These are phyloP conservation scores for Volucella zonaria DNA, from an alignment of 2,888 invertebrate genomes.

Conservation along the genomic window DNA sequence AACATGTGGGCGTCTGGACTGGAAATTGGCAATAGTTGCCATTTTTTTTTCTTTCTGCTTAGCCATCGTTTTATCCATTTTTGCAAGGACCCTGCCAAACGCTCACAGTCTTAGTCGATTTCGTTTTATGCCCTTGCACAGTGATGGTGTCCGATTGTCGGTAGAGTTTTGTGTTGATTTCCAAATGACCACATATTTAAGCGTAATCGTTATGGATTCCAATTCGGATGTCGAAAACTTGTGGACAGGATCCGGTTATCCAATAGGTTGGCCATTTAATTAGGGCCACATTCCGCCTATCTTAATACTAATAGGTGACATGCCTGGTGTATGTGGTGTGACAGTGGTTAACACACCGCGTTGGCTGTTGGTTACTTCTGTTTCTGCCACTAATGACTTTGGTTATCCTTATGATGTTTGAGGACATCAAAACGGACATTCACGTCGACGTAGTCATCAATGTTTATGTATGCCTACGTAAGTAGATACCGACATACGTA, in stretches of 20 bases:
- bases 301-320: constrained; percentile 8
- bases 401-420: constrained; percentile 44
- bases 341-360: constrained; percentile 3
- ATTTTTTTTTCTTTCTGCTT: constrained; percentile 29
- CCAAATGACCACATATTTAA: constrained; percentile 59
- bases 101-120: constrained; percentile 4
- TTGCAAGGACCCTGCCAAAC: neutral
- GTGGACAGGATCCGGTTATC: constrained; percentile 63
- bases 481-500: too few relatives aligned
- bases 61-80: constrained; percentile 1
- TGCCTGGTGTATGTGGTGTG: neutral
- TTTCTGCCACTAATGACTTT: constrained; percentile 62
- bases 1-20: constrained; percentile 61
- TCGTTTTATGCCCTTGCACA: constrained; percentile 20
- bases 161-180: constrained; percentile 42
- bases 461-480: too few relatives aligned
- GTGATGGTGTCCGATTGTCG: constrained; percentile 26
- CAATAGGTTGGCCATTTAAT: constrained; percentile 67
- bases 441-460: too few relatives aligned
- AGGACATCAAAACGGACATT: constrained; percentile 22
- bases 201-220: constrained; percentile 63
- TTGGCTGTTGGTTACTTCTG: constrained; percentile 24
- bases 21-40: constrained; percentile 50
- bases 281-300: constrained; percentile 29
- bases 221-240: constrained; percentile 60